phyloP scores from a whole-genome alignment of 2,113 vertebrate genomes.

The Halichoeres trimaculatus region DNA sequence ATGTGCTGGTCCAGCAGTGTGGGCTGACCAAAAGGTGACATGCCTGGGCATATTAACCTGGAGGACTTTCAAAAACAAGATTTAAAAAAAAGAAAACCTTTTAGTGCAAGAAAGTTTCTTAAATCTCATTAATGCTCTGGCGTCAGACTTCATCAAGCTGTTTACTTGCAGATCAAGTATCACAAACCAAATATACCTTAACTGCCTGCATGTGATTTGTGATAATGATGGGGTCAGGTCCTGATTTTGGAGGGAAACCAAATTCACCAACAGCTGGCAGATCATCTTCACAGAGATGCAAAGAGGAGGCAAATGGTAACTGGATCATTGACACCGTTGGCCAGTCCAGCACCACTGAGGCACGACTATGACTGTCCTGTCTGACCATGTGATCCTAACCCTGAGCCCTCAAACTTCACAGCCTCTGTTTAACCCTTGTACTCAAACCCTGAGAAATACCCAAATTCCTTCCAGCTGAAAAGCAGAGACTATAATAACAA shows the following conservation, averaged over 20 bases:
- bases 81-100: neutral
- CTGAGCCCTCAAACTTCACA: constrained; percentile 55
- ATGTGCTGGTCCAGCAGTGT: constrained; percentile 45
- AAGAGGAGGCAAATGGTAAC: constrained; percentile 65
- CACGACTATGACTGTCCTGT: constrained; percentile 43
- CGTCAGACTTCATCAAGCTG: neutral
- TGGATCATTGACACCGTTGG: constrained; percentile 68
- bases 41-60: constrained; percentile 47
- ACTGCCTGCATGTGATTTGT: constrained; percentile 9
- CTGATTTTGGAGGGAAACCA: constrained; percentile 57
- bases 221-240: constrained; percentile 35
- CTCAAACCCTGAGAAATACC: constrained; percentile 64
- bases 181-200: constrained; percentile 17
- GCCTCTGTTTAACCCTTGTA: constrained; percentile 53
- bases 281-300: constrained; percentile 66
- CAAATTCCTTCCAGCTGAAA: constrained; percentile 62
- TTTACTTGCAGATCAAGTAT: neutral
- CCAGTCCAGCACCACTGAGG: constrained; percentile 43
- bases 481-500: constrained; percentile 53
- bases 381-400: constrained; percentile 58
- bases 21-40: constrained; percentile 19
- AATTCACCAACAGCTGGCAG: constrained; percentile 64
- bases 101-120: neutral
- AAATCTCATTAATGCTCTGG: constrained; percentile 1
- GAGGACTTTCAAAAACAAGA: constrained; percentile 5